Evolutionary conservation across 2,113 vertebrate genomes (phyloP).

Genomic region (Rhea americana): DNA sequence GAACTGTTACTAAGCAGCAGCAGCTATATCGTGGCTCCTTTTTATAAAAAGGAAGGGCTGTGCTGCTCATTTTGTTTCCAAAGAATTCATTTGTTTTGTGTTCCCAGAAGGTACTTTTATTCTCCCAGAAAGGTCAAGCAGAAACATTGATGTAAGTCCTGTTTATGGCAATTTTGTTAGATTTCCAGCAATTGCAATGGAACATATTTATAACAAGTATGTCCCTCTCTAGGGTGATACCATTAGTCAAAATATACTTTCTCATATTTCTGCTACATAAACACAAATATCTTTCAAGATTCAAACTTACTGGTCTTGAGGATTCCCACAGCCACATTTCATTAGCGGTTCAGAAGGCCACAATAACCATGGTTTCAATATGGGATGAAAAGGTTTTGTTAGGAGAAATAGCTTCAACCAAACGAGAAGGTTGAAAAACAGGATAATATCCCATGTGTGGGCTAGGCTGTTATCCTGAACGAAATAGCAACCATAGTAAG

Average conservation of each 20-base stretch:
- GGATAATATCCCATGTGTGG: constrained; percentile 1
- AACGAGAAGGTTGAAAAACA: constrained; percentile 1
- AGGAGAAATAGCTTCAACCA: neutral
- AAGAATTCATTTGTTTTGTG: constrained; percentile 64
- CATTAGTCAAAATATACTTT: constrained; percentile 76
- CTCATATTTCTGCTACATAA: constrained; percentile 73
- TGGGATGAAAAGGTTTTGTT: constrained; percentile 38
- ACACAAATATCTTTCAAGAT: constrained; percentile 66
- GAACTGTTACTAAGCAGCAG: constrained; percentile 54
- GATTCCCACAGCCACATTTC: constrained; percentile 64
- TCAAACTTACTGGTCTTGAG: constrained; percentile 59
- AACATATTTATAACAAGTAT: constrained; percentile 74
- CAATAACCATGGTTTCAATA: constrained; percentile 27
- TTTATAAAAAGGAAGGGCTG: constrained; percentile 60
- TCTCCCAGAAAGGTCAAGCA: constrained; percentile 69
- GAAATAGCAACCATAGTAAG: neutral
- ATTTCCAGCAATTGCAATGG: constrained; percentile 73
- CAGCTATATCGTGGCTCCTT: constrained; percentile 41
- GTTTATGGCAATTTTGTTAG: constrained; percentile 64
- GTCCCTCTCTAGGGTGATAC: constrained; percentile 67
- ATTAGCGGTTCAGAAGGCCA: constrained; percentile 43
- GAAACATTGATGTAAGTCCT: constrained; percentile 74
- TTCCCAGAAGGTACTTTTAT: constrained; percentile 72
- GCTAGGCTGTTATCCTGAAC: neutral
- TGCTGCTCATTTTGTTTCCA: constrained; percentile 63